phyloP scores from a whole-genome alignment of 2,797 vertebrate species.

The Scyliorhinus canicula region DNA sequence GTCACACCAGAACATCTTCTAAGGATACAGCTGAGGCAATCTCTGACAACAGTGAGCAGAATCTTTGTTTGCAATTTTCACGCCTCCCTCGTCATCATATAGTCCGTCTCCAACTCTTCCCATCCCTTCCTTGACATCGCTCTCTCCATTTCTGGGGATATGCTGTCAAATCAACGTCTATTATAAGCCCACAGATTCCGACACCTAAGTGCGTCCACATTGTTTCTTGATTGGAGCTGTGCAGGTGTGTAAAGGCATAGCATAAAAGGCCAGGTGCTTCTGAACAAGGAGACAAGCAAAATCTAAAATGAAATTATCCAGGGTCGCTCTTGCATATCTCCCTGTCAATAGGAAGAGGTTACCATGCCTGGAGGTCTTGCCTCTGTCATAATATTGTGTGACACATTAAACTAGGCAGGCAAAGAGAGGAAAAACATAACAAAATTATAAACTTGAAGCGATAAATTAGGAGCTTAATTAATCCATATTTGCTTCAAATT shows the following conservation, averaged over 20 bases:
- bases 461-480: not conserved
- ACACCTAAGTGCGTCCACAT: no score
- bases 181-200: not conserved
- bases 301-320: not conserved
- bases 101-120: not conserved
- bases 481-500: not conserved
- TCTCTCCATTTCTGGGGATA: not conserved
- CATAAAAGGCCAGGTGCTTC: not conserved
- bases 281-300: not conserved
- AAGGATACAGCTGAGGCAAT: not conserved
- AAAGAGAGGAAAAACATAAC: not conserved
- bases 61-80: not conserved
- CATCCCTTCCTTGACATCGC: not conserved
- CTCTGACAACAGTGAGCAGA: not conserved
- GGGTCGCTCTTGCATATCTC: no score
- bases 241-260: not conserved
- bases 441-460: not conserved
- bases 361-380: not conserved
- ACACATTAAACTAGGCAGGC: not conserved
- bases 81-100: not conserved
- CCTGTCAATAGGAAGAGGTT: not conserved
- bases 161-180: not conserved
- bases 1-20: not conserved
- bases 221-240: not conserved
- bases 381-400: not conserved